Base-by-base conservation (phyloP, 1,140 invertebrate genomes). In the Diabrotica undecimpunctata region DNA sequence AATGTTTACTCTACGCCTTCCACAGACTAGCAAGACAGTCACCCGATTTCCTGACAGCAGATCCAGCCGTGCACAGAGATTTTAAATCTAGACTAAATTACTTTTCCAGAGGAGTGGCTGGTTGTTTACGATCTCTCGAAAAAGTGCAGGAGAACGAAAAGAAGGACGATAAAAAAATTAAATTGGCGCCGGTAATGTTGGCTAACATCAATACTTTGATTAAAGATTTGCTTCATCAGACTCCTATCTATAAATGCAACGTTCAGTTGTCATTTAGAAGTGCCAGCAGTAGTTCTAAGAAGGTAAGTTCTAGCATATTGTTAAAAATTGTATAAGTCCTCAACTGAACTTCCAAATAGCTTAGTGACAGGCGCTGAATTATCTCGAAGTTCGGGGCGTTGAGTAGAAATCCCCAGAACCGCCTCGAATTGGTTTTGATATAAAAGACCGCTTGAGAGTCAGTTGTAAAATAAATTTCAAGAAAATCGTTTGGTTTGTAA, bases 181-280 rank as follows among this genome's bases (percentile, higher is more conserved):
- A 95, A 82, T 90, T 94, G 79, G 92, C 94, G 79, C 83, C 94
- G 2, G 93, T 94, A 81, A 82, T 94, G 60, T 87, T 91, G 37
- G 68, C 70, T 54, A 98, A 98, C 77, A 97, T 98, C 56, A 96
- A 95, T 75, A 87, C 88, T 0, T 83, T 98, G 12, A 96, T 98
- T 58, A 93, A 95, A 78, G 96, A 98, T 82, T 82, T 98, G 61
- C 97, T 98, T 79, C 93, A 97, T 77, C 90, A 88, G 66, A 95
- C 95, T 46, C 96, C 96, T 5, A 90, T 90, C 69, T 97, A 94
- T 78, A 98, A 97, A 77, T 90, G 90, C 70, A 82, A 84, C 55
- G 86, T 98, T 68, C 87, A 87, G 54, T 82, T 97, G 11, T 98
- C 95, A 46, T 98, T 95, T 88, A 91, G 25, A 92, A 80, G 8